Evolutionary conservation across 2,888 invertebrate genomes (phyloP).

Genomic region (Alcis repandata): DNA sequence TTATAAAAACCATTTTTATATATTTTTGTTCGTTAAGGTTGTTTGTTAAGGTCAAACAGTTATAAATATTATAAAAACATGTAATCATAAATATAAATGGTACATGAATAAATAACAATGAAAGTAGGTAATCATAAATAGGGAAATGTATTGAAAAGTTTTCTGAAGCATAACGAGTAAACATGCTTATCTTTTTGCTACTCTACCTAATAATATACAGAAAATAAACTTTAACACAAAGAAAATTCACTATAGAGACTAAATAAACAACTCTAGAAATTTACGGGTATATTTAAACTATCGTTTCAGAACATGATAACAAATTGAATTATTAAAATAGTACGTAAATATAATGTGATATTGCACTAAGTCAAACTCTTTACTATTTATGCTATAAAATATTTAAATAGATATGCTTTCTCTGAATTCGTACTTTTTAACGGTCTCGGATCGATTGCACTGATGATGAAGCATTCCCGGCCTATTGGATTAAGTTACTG

Average conservation of each 20-base stretch:
- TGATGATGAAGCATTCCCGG: too few species aligned
- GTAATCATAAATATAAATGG: constrained; percentile 20
- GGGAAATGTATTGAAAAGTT: constrained; percentile 7
- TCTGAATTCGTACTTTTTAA: too few species aligned
- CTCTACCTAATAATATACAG: neutral
- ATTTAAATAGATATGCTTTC: too few species aligned
- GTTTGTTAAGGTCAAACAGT: constrained; percentile 15
- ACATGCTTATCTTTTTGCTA: constrained; percentile 9
- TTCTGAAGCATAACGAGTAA: constrained; percentile 8
- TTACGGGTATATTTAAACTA: too few species aligned
- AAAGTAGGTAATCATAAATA: constrained; percentile 19
- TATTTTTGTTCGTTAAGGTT: too few species aligned
- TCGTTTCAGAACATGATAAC: too few species aligned
- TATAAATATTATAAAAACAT: constrained; percentile 9
- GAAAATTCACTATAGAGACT: neutral
- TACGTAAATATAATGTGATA: too few species aligned
- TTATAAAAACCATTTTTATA: constrained; percentile 4
- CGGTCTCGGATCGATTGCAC: too few species aligned
- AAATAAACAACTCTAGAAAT: neutral
- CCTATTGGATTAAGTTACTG: too few species aligned
- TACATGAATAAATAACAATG: constrained; percentile 32
- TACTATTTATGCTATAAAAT: too few species aligned
- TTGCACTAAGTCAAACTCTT: too few species aligned
- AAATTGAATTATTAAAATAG: too few species aligned
- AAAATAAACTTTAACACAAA: neutral